These are phyloP conservation scores for Acanthiza pusilla DNA, from an alignment of 2,797 vertebrate genomes.

Conservation along the genomic window DNA sequence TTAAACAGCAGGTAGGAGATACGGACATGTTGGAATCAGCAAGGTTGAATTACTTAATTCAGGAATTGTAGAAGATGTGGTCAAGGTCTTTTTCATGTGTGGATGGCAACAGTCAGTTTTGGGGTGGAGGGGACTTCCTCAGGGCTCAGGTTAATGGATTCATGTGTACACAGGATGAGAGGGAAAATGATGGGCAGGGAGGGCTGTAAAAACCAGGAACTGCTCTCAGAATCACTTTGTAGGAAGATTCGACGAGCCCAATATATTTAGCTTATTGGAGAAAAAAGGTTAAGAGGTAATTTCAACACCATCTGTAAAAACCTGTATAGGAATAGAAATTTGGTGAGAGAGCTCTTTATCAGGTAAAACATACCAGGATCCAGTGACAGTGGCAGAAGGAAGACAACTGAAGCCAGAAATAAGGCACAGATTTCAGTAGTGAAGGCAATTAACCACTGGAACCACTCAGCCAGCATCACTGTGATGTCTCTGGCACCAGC, in stretches of 20 bases:
- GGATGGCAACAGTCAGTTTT: background rate
- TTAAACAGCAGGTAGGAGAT: constrained; percentile 49
- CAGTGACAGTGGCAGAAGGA: background rate
- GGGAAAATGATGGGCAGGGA: background rate
- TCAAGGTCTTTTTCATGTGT: background rate
- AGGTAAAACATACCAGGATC: background rate
- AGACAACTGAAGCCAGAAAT: background rate
- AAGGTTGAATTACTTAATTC: background rate
- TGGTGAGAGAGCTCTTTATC: background rate
- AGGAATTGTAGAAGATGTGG: background rate
- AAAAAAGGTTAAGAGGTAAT: background rate
- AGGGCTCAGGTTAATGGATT: background rate
- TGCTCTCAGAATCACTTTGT: background rate
- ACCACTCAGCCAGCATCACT: background rate
- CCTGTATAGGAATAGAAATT: background rate
- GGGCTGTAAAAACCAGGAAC: background rate
- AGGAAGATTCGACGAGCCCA: background rate
- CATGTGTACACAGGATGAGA: background rate
- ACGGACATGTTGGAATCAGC: background rate
- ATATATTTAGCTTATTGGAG: background rate
- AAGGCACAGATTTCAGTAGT: background rate
- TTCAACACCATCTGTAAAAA: background rate
- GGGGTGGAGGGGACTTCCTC: background rate
- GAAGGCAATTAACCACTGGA: background rate
- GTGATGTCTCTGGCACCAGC: background rate